Evolutionary conservation across 2,888 invertebrate genomes (phyloP).

Genomic region (Tenthredo amoena): DNA sequence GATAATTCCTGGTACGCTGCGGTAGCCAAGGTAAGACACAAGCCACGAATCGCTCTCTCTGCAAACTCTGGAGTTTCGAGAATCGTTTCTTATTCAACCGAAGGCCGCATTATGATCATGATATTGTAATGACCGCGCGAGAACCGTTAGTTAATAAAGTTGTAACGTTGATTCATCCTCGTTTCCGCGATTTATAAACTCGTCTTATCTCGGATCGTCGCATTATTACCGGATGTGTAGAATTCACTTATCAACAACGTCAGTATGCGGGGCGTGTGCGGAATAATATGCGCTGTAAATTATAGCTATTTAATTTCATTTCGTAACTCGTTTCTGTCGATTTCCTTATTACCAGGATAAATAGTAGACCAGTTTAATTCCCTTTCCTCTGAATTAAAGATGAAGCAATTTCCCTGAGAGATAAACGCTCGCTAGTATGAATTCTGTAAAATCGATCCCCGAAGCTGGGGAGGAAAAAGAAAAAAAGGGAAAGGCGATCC

Average conservation of each 20-base stretch:
- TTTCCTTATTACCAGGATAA: not conserved
- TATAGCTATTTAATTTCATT: not conserved
- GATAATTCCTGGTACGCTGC: not conserved
- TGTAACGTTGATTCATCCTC: not conserved
- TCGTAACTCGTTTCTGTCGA: not conserved
- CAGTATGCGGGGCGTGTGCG: not conserved
- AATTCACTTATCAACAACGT: not conserved
- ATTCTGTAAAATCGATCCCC: not conserved
- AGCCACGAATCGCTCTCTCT: not conserved
- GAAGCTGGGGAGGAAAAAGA: not conserved
- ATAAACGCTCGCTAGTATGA: not conserved
- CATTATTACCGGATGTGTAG: not conserved
- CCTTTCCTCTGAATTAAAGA: not conserved
- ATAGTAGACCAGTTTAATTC: not conserved
- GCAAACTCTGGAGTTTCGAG: not conserved
- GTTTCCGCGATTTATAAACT: not conserved
- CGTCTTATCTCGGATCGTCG: not conserved
- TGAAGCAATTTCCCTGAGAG: not conserved
- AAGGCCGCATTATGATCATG: not conserved
- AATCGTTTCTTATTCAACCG: not conserved
- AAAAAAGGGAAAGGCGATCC: too few species aligned
- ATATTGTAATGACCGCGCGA: not conserved
- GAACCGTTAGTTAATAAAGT: not conserved
- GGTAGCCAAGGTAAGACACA: not conserved
- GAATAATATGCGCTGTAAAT: not conserved